Evolutionary conservation across 2,113 vertebrate species (phyloP).

Genomic region (Synchiropus splendidus): DNA sequence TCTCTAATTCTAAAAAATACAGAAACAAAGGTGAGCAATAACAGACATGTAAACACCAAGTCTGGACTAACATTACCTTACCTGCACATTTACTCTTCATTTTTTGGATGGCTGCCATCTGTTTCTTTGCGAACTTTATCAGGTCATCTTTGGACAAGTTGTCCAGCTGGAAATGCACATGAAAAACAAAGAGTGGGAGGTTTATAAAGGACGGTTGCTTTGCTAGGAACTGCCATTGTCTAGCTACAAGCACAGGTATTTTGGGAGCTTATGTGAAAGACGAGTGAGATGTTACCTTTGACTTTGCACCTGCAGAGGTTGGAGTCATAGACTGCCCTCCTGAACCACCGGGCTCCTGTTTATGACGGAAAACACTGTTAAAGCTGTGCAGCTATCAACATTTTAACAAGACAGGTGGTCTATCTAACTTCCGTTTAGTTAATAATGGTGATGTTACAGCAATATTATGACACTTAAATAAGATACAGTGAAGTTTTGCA

Average conservation of each 20-base stretch:
- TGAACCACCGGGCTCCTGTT: slow-evolving; percentile 40
- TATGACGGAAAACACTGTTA: neutral
- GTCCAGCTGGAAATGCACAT: slow-evolving; percentile 71
- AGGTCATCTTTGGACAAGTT: slow-evolving; percentile 89
- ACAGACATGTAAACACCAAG: neutral
- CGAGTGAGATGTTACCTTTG: slow-evolving; percentile 43
- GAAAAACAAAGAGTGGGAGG: neutral
- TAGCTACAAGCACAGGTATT: neutral
- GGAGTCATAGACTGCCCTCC: slow-evolving; percentile 30
- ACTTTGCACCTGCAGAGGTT: slow-evolving; percentile 45
- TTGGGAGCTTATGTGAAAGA: neutral
- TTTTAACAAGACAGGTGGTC: too few relatives aligned
- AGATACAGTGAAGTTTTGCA: too few relatives aligned
- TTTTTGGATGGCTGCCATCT: slow-evolving; percentile 84
- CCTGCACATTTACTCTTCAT: slow-evolving; percentile 83
- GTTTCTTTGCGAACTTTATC: slow-evolving; percentile 96
- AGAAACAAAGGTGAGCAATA: neutral
- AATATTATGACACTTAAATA: too few relatives aligned
- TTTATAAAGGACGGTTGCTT: neutral
- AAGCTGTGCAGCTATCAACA: too few relatives aligned
- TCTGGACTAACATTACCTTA: slow-evolving; percentile 52
- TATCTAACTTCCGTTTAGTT: too few relatives aligned
- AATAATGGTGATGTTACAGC: too few relatives aligned
- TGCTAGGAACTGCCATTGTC: neutral
- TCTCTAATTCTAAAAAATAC: slow-evolving; percentile 75